Evolutionary conservation across 2,888 invertebrate species (phyloP).

Genomic region (Neoscelio sp.): DNA sequence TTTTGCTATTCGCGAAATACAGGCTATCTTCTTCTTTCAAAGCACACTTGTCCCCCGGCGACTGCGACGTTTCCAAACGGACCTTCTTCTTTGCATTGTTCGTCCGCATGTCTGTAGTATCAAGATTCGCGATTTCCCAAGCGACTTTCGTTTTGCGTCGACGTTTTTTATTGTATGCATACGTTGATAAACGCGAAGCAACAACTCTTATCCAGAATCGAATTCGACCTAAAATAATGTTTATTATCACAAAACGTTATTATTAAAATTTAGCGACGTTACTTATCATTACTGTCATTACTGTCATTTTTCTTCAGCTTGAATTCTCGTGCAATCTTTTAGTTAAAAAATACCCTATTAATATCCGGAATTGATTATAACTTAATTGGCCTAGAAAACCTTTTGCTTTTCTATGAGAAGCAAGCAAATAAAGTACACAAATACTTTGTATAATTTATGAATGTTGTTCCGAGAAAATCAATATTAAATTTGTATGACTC

Average conservation of each 20-base stretch:
- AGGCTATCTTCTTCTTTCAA: constrained; percentile 63
- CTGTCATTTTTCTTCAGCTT: too few relatives aligned
- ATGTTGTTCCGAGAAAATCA: too few relatives aligned
- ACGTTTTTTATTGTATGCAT: constrained; percentile 67
- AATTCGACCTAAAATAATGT: constrained; percentile 33
- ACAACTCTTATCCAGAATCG: constrained; percentile 30
- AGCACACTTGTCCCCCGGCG: constrained; percentile 67
- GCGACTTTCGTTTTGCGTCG: constrained; percentile 66
- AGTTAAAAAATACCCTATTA: neutral
- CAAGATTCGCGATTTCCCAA: constrained; percentile 72
- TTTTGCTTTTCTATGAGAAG: too few relatives aligned
- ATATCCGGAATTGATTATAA: too few relatives aligned
- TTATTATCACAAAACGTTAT: constrained; percentile 20
- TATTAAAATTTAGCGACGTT: neutral
- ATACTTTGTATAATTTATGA: too few relatives aligned
- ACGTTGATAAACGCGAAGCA: constrained; percentile 36
- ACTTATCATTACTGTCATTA: too few relatives aligned
- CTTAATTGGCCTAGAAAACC: too few relatives aligned
- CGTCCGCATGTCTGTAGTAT: constrained; percentile 68
- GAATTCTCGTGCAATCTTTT: too few relatives aligned
- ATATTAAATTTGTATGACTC: too few relatives aligned
- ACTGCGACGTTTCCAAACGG: constrained; percentile 67
- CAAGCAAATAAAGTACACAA: too few relatives aligned
- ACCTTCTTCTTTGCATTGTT: constrained; percentile 68
- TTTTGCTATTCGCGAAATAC: constrained; percentile 51